phyloP scores from a whole-genome alignment of 2,797 vertebrate genomes.

The Xiphophorus birchmanni region DNA sequence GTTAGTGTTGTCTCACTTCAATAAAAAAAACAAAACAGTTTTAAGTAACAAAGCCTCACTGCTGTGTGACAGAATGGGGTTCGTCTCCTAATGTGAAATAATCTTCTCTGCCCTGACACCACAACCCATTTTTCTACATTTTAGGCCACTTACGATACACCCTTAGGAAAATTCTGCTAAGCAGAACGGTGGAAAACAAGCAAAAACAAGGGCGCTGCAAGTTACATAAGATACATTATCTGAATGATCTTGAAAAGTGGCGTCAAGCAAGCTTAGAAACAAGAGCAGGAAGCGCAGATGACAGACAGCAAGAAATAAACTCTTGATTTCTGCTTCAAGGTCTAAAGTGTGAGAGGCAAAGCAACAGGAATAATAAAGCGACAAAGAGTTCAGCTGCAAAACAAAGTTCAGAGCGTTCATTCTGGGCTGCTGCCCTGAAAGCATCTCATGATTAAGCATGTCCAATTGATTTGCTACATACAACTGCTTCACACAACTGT shows the following conservation, averaged over 20 bases:
- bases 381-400: slow-evolving; percentile 12
- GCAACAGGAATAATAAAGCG: slow-evolving; percentile 20
- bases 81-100: slow-evolving; percentile 44
- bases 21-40: not conserved
- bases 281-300: slow-evolving; percentile 65
- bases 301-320: slow-evolving; percentile 55
- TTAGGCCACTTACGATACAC: slow-evolving; percentile 48
- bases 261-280: slow-evolving; percentile 43
- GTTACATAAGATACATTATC: slow-evolving; percentile 58
- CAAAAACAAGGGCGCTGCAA: slow-evolving; percentile 29
- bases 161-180: slow-evolving; percentile 45
- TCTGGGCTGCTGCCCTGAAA: slow-evolving; percentile 14
- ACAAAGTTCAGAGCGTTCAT: slow-evolving; percentile 21
- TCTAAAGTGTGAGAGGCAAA: slow-evolving; percentile 23
- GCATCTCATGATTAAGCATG: slow-evolving; percentile 22
- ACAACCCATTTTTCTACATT: slow-evolving; percentile 50
- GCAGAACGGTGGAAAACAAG: slow-evolving; percentile 51
- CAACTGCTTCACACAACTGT: slow-evolving; percentile 7
- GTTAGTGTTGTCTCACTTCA: not conserved
- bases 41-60: not conserved
- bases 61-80: slow-evolving; percentile 13
- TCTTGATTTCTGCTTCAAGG: slow-evolving; percentile 24
- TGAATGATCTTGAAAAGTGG: slow-evolving; percentile 64
- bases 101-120: slow-evolving; percentile 36
- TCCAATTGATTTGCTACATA: slow-evolving; percentile 30